Evolutionary conservation across 2,113 vertebrate genomes (phyloP).

Genomic region (Ammodytes marinus): DNA sequence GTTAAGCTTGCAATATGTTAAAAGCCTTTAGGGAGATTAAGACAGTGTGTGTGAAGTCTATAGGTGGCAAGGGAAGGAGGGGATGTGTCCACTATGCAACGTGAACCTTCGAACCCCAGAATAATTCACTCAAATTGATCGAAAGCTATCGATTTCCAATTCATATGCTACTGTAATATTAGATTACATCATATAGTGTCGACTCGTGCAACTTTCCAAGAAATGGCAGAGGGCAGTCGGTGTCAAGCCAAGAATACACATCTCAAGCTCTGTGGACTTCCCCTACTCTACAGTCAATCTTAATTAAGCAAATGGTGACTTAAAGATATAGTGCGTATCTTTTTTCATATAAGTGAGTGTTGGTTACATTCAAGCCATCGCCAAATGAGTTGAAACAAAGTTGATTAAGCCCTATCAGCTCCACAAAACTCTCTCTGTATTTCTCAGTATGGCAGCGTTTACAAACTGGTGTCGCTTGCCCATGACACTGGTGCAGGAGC

Average conservation of each 20-base stretch:
- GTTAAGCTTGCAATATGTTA: conserved; percentile 22
- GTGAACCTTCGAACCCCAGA: background rate
- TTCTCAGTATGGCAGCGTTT: too few species aligned
- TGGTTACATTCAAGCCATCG: too few species aligned
- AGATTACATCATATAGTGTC: conserved; percentile 32
- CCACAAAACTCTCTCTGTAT: too few species aligned
- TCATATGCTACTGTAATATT: background rate
- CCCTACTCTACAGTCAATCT: background rate
- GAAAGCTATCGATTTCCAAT: conserved; percentile 1
- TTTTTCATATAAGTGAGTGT: too few species aligned
- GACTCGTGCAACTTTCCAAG: conserved; percentile 28
- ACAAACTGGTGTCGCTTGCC: too few species aligned
- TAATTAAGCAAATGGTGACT: background rate
- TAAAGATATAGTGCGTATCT: background rate
- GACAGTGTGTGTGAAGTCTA: background rate
- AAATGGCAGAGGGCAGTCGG: background rate
- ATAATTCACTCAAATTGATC: conserved; percentile 18
- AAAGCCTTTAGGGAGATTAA: conserved; percentile 11
- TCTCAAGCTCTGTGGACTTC: background rate
- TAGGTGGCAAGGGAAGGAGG: background rate
- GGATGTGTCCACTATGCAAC: background rate
- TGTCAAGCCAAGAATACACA: background rate
- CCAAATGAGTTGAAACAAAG: too few species aligned
- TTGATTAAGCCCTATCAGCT: too few species aligned
- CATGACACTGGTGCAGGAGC: too few species aligned